A percentile compares a stretch with the other conserved stretches of the same genome.
Evolutionary conservation across 2,888 invertebrate species (phyloP).

Genomic region (Torymus auratus): DNA sequence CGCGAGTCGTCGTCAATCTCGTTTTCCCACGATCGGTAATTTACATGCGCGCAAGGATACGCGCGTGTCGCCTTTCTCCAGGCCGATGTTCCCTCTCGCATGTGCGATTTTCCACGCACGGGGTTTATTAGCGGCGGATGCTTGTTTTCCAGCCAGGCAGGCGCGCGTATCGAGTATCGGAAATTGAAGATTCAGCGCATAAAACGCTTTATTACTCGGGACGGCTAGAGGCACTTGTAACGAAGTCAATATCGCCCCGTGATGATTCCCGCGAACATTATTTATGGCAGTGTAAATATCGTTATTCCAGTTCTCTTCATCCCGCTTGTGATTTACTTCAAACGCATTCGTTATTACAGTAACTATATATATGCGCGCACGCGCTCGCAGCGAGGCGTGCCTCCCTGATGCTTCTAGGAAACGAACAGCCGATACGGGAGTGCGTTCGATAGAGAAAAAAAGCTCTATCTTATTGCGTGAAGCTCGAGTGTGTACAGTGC

Average conservation of each 20-base stretch:
- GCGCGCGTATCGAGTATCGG: slow-evolving; percentile 21
- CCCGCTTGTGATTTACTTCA: background rate
- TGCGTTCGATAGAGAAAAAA: too few species aligned
- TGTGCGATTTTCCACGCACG: slow-evolving; percentile 2
- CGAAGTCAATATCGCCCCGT: background rate
- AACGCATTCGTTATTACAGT: too few species aligned
- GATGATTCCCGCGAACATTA: slow-evolving; percentile 30
- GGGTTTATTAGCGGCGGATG: slow-evolving; percentile 15
- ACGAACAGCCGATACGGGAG: too few species aligned
- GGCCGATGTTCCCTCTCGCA: too few species aligned
- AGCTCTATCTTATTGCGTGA: too few species aligned
- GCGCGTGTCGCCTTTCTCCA: background rate
- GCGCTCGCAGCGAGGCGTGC: too few species aligned
- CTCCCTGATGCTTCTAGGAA: too few species aligned
- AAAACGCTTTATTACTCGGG: slow-evolving; percentile 37
- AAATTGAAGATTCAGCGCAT: slow-evolving; percentile 43
- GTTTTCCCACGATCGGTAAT: slow-evolving; percentile 33
- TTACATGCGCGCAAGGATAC: background rate
- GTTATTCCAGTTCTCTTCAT: slow-evolving; percentile 37
- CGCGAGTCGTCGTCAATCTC: slow-evolving; percentile 39
- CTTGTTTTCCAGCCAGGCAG: slow-evolving; percentile 11
- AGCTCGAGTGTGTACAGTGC: too few species aligned
- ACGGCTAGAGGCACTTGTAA: slow-evolving; percentile 2
- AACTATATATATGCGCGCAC: too few species aligned
- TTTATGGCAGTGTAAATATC: slow-evolving; percentile 28